Evolutionary conservation across 2,113 vertebrate genomes (phyloP), one percentile per base, ranked within the genome.

Genomic region (Archocentrus centrarchus): DNA sequence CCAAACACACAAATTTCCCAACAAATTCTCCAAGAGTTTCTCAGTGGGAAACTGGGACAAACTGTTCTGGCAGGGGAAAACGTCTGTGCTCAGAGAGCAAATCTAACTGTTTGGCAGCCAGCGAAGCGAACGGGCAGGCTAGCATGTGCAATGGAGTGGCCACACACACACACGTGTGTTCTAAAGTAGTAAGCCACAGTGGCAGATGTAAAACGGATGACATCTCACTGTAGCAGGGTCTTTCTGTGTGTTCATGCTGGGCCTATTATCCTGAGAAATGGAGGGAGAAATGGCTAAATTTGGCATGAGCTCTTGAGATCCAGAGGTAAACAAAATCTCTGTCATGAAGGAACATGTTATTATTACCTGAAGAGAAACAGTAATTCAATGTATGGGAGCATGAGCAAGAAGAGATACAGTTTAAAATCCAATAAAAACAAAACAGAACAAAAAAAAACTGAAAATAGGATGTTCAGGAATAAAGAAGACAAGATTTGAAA

Each of bases 61-160:
- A 93, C 87, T 91, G 90, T 88, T 93, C 90, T 91, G 91, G 90
- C 89, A 83, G 59, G 81, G 77, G 82, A 91, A 91, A 87, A 84
- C 41, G 70, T 91, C 89, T 88, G 80, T 89, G 82, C 89, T 90
- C 86, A 81, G 81, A 90, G 88, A 94, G 91, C 90, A 93, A 92
- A 89, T 88, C 89, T 91, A 91, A 93, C 78, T 79, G 75, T 92
- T 90, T 94, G 92, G 93, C 94, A 94, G 83, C 68, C 86, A 84
- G 35, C 61, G 30, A 84, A 89, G 87, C 37, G 10, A 82, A 89
- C 13, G 37, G 41, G 75, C 75, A 63, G 77, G 83, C 88, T 86
- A 86, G 86, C 75, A 85, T 91, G 86, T 59, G 79, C 47, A 3
- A 70, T 59, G 57, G 53, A 89, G 88, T 83, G 80, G 76, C 68